These are phyloP conservation scores for Eupithecia abbreviata DNA, from an alignment of 2,888 invertebrate genomes.

Conservation along the genomic window DNA sequence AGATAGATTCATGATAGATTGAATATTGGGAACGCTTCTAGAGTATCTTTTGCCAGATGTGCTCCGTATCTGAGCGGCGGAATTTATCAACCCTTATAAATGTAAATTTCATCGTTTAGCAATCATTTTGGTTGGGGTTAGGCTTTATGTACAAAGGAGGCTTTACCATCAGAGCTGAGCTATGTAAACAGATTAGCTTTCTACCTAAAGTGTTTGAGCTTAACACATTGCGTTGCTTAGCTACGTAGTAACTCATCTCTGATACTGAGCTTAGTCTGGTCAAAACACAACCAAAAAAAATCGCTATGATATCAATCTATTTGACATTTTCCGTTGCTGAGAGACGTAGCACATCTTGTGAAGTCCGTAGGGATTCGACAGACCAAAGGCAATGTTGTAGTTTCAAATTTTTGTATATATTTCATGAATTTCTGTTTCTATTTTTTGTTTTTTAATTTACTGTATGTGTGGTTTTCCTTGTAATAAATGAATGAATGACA, in stretches of 20 bases:
- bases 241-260: not conserved
- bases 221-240: not conserved
- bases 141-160: not conserved
- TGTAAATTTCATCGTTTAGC: not conserved
- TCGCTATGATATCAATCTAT: not conserved
- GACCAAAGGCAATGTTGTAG: not conserved
- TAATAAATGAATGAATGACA: no score
- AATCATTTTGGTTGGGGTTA: not conserved
- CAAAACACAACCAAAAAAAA: not conserved
- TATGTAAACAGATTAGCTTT: not conserved
- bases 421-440: no score
- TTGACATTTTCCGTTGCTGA: not conserved
- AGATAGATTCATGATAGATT: not conserved
- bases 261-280: not conserved
- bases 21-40: not conserved
- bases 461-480: no score
- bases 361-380: not conserved
- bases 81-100: not conserved
- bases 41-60: not conserved
- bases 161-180: not conserved
- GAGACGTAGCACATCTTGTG: not conserved
- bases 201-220: not conserved
- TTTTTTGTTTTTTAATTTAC: no score
- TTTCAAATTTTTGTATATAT: not conserved
- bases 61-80: not conserved